Evolutionary conservation across 2,113 vertebrate genomes (phyloP), one percentile per base, ranked within the genome.

Genomic region (Rhinogobius similis): DNA sequence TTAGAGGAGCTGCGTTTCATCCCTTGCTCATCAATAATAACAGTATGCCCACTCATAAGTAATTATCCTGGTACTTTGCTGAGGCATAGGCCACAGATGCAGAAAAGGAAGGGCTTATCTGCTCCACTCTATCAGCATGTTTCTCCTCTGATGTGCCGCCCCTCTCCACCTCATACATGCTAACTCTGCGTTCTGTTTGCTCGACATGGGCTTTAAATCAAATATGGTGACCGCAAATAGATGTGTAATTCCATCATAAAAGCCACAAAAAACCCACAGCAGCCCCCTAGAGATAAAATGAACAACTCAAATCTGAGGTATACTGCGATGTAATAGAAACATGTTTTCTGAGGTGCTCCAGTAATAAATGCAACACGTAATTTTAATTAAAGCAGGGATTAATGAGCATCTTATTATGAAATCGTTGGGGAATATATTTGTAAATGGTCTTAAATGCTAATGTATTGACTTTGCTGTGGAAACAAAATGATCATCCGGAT

Each of bases 201-300:
- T 62, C 77, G 80, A 83, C 77, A 77, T 71, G 72, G 72, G 67
- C 79, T 82, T 82, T 90, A 87, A 89, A 88, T 89, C 82, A 87
- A 86, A 87, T 32, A 70, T 10, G 61, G 64, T 63, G n/a, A 63
- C 63, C 73, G 36, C 61, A 74, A 81, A 82, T 84, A 38, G 74
- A 75, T 16, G 67, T 65, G 65, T 83, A 83, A 77, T 75, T 73
- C 70, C 64, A 78, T 63, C 76, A 84, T 65, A 73, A 77, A 41
- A 83, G 76, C 84, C 80, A 36, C 32, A 36, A 36, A 29, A 36
- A 8, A 36, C 9, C 6, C 5, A 65, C 78, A 67, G 58, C 38
- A 50, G 46, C 46, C 52, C 59, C 24, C 8, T 5, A 0, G 56
- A 46, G 52, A 71, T 63, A 52, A 50, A 59, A 48, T 6, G 46